These are phyloP conservation scores for Drosophila rellima DNA, from an alignment of 2,888 invertebrate genomes.

Conservation along the genomic window DNA sequence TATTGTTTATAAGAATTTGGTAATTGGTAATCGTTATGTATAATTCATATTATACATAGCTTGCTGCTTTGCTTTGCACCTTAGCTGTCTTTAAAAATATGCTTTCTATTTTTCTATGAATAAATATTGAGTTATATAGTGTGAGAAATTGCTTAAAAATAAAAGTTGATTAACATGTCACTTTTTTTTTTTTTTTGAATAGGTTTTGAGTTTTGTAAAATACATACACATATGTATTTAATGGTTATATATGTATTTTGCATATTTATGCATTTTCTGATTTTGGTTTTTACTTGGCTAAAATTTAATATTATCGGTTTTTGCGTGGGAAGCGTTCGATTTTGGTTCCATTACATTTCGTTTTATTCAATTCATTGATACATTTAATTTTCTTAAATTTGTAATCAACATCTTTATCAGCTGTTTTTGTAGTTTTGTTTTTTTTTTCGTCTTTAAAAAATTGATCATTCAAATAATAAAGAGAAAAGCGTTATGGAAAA, in stretches of 20 bases:
- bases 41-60: conserved; percentile 10
- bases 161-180: conserved; percentile 44
- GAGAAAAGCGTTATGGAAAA: conserved; percentile 62
- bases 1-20: conserved; percentile 45
- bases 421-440: conserved; percentile 1
- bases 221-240: conserved; percentile 37
- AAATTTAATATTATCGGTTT: conserved; percentile 82
- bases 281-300: conserved; percentile 53
- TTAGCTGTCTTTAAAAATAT: conserved; percentile 52
- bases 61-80: conserved; percentile 34
- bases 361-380: conserved; percentile 60
- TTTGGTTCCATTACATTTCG: conserved; percentile 84
- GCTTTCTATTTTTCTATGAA: conserved; percentile 15
- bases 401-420: conserved; percentile 31
- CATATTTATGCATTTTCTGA: conserved; percentile 23
- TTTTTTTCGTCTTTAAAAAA: conserved; percentile 21
- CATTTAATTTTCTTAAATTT: conserved; percentile 46
- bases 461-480: conserved; percentile 44
- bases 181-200: conserved; percentile 23
- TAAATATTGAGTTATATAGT: conserved; percentile 29
- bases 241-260: conserved; percentile 34
- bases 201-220: conserved; percentile 36
- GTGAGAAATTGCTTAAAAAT: conserved; percentile 42
- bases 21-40: conserved; percentile 22
- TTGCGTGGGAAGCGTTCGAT: conserved; percentile 85